phyloP scores from a whole-genome alignment of 2,888 invertebrate species.

The Epinotia demarniana region DNA sequence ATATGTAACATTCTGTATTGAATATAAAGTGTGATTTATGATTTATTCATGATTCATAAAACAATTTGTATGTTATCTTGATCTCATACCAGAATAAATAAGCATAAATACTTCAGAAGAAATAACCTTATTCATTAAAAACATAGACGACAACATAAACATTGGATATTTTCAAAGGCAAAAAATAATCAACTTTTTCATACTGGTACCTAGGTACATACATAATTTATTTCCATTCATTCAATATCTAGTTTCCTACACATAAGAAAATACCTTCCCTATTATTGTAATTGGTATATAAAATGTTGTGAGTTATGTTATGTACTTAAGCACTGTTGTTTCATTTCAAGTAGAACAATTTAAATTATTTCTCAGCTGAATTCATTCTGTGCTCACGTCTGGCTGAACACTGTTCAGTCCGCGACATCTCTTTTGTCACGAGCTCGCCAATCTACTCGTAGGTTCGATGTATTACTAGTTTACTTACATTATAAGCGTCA shows the following conservation, averaged over 20 bases:
- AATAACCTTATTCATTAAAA: not conserved
- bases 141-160: not conserved
- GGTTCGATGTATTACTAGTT: constrained; percentile 7
- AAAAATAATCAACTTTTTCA: not conserved
- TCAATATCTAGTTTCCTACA: constrained; percentile 5
- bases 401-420: constrained; percentile 35
- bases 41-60: not conserved
- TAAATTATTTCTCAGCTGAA: constrained; percentile 11
- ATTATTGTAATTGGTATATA: not conserved
- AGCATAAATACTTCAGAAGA: no score
- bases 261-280: not conserved
- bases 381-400: constrained; percentile 34
- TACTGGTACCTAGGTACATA: not conserved
- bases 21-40: no score
- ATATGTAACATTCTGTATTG: no score
- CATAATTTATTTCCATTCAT: not conserved
- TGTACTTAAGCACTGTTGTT: constrained; percentile 6
- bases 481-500: not conserved
- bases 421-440: constrained; percentile 49
- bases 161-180: not conserved
- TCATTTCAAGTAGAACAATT: constrained; percentile 19
- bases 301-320: not conserved
- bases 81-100: no score
- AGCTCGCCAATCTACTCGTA: constrained; percentile 9
- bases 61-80: not conserved